Conservation (phyloP, 2,888 invertebrate species). For the Tupiocoris notatus region DNA sequence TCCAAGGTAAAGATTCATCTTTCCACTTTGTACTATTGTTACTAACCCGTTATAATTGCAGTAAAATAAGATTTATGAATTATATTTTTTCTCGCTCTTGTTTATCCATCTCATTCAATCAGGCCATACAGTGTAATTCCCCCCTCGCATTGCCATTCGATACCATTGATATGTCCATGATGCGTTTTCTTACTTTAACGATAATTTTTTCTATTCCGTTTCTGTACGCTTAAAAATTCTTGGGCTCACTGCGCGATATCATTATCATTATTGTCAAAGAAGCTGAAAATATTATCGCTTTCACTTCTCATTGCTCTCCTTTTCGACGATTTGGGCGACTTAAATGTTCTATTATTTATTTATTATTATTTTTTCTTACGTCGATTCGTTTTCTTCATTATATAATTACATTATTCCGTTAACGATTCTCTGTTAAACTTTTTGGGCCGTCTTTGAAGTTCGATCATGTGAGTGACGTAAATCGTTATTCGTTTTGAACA, state of each 20-base stretch:
- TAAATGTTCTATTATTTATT: not conserved
- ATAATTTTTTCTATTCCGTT: too few species aligned
- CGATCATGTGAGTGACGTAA: not conserved
- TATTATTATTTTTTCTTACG: too few species aligned
- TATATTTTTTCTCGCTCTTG: too few species aligned
- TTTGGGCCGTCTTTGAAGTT: not conserved
- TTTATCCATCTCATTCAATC: not conserved
- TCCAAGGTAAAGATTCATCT: constrained; percentile 83
- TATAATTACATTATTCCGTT: too few species aligned
- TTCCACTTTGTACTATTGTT: not conserved
- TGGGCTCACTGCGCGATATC: too few species aligned
- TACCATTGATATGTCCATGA: not conserved
- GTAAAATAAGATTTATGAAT: not conserved
- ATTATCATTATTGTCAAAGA: not conserved
- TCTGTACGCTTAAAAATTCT: too few species aligned
- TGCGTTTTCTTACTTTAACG: not conserved
- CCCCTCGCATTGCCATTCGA: not conserved
- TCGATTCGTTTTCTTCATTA: too few species aligned
- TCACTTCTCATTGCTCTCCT: not conserved
- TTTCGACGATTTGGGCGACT: constrained; percentile 24
- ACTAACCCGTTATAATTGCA: not conserved
- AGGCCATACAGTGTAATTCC: not conserved
- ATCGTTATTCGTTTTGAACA: not conserved
- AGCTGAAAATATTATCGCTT: not conserved
- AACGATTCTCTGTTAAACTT: not conserved